Base-by-base conservation (phyloP, 2,888 invertebrate species). In the Drosophila infuscata region DNA sequence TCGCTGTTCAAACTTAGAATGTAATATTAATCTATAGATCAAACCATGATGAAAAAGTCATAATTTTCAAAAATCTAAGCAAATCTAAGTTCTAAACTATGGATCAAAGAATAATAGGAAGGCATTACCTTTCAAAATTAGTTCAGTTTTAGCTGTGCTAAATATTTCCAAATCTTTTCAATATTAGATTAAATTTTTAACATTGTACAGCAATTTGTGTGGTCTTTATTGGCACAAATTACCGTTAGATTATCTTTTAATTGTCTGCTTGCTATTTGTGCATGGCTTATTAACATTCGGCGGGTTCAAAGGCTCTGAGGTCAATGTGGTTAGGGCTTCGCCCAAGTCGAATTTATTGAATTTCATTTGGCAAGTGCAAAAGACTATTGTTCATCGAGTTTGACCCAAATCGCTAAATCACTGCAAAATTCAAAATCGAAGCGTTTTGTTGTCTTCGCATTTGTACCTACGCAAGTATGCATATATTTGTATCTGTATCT, bases 351-450 rank as follows among this genome's bases (percentile, higher is more conserved):
- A 83, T 67, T 75, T 68, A 76, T 74, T 61, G 65, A 74, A 74
- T 74, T 64, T 48, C 67, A 71, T 53, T 65, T 70, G 69, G 36
- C 82, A 89, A 76, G 88, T 87, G 79, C 87, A 81, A 51, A 61
- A 36, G 51, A 33, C 82, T 67, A 85, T 85, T 85, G 85, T 85
- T 71, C 66, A 53, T 63, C 53, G 68, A 54, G 76, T 62, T 79
- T 87, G 87, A 87, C 87, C 90, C 75, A 89, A 88, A 88, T 90
- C 69, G 65, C 49, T 57, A 82, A 83, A 71, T 78, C 66, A 82
- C 56, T 35, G 59, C 35, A 63, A 68, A 15, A 73, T 46, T 54
- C 59, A 62, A 75, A 58, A 61, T 72, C 67, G 60, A 70, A 68
- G 68, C 65, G 65, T 67, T 75, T 69, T 51, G 75, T 62, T 74